phyloP scores from a whole-genome alignment of 2,888 invertebrate species.

The Patella depressa region DNA sequence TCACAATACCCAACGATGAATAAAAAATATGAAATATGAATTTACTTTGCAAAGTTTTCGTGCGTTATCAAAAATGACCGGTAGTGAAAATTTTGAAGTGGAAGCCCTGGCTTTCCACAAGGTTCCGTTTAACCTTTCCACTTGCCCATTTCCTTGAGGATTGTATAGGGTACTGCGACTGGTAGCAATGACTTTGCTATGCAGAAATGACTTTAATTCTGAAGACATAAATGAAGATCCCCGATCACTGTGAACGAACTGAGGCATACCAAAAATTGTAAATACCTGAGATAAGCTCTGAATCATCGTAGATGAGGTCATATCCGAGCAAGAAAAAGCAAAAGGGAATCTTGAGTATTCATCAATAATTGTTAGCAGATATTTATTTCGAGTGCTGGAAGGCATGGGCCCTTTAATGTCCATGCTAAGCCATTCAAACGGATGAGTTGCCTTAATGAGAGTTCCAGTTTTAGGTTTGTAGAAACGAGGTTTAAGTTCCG shows the following conservation, averaged over 20 bases:
- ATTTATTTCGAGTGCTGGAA: constrained; percentile 33
- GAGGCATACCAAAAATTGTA: constrained; percentile 18
- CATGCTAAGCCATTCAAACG: constrained; percentile 40
- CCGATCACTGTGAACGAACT: constrained; percentile 37
- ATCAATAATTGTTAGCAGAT: constrained; percentile 41
- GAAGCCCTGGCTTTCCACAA: constrained; percentile 38
- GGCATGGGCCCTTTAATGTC: constrained; percentile 45
- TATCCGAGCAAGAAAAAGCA: constrained; percentile 39
- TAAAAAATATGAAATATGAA: too few relatives aligned
- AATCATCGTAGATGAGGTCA: constrained; percentile 33
- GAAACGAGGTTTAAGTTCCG: background rate
- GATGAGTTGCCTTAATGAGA: constrained; percentile 42
- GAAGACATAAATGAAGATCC: constrained; percentile 40
- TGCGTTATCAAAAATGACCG: too few relatives aligned
- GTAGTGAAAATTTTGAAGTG: constrained; percentile 24
- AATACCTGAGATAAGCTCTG: constrained; percentile 35
- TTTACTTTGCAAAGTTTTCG: too few relatives aligned
- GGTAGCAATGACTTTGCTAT: constrained; percentile 28
- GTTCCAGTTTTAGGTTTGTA: background rate
- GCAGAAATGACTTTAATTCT: constrained; percentile 33
- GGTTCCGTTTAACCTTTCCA: constrained; percentile 36
- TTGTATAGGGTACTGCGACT: constrained; percentile 33
- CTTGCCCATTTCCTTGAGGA: constrained; percentile 31
- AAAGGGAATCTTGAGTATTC: constrained; percentile 46
- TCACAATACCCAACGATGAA: too few relatives aligned